Conservation (phyloP, 1,140 invertebrate genomes). For the Drosophila parvula region DNA sequence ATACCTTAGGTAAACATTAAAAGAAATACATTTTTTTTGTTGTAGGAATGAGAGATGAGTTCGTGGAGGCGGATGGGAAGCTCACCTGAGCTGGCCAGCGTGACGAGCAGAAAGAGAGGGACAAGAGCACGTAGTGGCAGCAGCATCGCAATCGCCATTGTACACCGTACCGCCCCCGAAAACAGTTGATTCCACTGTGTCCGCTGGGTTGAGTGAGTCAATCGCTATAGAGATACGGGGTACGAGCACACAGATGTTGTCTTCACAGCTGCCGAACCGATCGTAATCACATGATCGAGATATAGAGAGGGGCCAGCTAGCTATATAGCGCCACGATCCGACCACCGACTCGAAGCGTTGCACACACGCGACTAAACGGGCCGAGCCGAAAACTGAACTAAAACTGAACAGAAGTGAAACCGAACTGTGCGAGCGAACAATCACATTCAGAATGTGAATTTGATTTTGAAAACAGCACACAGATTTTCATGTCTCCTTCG, state of each 20-base stretch:
- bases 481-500: slow-evolving; percentile 44
- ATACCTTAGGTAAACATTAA: background rate
- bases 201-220: slow-evolving; percentile 42
- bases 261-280: slow-evolving; percentile 42
- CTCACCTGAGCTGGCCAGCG: slow-evolving; percentile 64
- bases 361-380: slow-evolving; percentile 69
- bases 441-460: slow-evolving; percentile 73
- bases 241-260: slow-evolving; percentile 45
- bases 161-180: slow-evolving; percentile 39
- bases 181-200: slow-evolving; percentile 53
- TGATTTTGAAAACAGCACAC: slow-evolving; percentile 47
- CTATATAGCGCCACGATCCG: slow-evolving; percentile 41
- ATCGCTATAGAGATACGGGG: slow-evolving; percentile 31
- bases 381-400: slow-evolving; percentile 23
- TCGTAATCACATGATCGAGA: slow-evolving; percentile 53
- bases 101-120: slow-evolving; percentile 60
- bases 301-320: slow-evolving; percentile 9
- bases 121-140: slow-evolving; percentile 54
- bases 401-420: slow-evolving; percentile 12
- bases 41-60: background rate
- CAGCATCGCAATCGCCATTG: slow-evolving; percentile 27
- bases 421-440: slow-evolving; percentile 41
- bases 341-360: slow-evolving; percentile 65
- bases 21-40: background rate
- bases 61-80: slow-evolving; percentile 10